Percentiles rank a stretch among this genome's conserved stretches.
These are phyloP conservation scores for Machaerirhynchus nigripectus DNA, from an alignment of 2,113 vertebrate genomes.

Conservation along the genomic window DNA sequence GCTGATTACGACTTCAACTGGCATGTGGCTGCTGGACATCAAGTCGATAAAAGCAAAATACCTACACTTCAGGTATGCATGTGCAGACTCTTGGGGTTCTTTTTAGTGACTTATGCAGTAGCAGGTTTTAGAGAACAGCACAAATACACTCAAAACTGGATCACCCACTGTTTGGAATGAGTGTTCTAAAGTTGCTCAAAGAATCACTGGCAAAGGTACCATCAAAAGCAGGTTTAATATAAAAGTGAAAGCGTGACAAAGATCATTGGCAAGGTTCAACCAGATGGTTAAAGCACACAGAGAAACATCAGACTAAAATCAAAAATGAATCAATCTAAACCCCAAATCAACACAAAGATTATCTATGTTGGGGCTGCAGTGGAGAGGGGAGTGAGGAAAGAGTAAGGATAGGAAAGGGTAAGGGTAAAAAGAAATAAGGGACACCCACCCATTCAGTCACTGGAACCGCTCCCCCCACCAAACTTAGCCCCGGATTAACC, in stretches of 20 bases:
- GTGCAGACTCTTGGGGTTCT: background rate
- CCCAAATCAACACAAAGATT: background rate
- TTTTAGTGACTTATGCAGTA: background rate
- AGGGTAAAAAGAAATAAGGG: background rate
- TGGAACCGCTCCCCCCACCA: accelerated
- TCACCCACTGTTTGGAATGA: background rate
- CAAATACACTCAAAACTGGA: background rate
- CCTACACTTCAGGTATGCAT: background rate
- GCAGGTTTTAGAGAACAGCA: background rate
- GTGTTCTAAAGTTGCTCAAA: background rate
- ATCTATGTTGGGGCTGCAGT: background rate
- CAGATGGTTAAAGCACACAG: background rate
- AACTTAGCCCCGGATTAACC: background rate
- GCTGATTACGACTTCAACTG: background rate
- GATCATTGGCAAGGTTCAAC: background rate
- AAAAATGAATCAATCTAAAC: background rate
- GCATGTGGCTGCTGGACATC: background rate
- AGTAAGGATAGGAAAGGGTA: background rate
- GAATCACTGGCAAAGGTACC: background rate
- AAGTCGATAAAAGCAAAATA: background rate
- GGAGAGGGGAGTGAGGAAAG: accelerated
- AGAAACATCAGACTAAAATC: background rate
- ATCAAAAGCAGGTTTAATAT: background rate
- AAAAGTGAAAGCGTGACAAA: background rate
- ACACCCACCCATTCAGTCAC: accelerated